Base-by-base conservation (phyloP, 2,113 vertebrate genomes). In the Cariama cristata region DNA sequence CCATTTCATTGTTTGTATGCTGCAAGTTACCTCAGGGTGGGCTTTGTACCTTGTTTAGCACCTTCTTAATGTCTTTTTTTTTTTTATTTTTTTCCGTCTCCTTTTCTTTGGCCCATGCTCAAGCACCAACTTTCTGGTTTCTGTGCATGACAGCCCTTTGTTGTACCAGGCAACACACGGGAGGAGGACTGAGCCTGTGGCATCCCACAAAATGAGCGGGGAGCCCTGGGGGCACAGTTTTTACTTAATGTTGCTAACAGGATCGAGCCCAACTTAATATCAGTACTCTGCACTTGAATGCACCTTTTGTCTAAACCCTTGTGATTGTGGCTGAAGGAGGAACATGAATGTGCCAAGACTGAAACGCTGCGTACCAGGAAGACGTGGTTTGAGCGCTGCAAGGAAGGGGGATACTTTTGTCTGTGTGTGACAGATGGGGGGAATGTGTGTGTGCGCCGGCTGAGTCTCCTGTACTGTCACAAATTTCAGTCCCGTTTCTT, bases 21-120 rank as follows among this genome's bases (percentile, higher is more conserved):
- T 84, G 76, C 93, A 96, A 58, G 67, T 95, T 96, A 92, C 95
- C 95, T 98, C 97, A 97, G 95, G 93, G 80, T 96, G 92, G 60
- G 86, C 35, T 95, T 92, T 93, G 52, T 88, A 95, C 86, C 82
- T 92, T 90, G 63, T 90, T 95, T 95, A 90, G 92, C 95, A 96
- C 91, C 82, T 96, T 97, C 58, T 91, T 72, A 42, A 84, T 52
- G 52, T 85, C 44, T 22, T 45, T n/a, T 69, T 30, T 14, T 30
- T 16, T 8, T n/a, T 69, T 30, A 12, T 30, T 16, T 8, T 12
- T 8, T 2, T 12, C 5, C 38, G 38, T 2, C 16, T 6, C 6
- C 13, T 69, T 66, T 74, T 60, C 58, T 92, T 82, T 87, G 89
- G 69, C 64, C 77, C 72, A 4, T 75, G 71, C 66, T 87, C 45